phyloP scores from a whole-genome alignment of 2,113 vertebrate species.

The Bettongia penicillata region DNA sequence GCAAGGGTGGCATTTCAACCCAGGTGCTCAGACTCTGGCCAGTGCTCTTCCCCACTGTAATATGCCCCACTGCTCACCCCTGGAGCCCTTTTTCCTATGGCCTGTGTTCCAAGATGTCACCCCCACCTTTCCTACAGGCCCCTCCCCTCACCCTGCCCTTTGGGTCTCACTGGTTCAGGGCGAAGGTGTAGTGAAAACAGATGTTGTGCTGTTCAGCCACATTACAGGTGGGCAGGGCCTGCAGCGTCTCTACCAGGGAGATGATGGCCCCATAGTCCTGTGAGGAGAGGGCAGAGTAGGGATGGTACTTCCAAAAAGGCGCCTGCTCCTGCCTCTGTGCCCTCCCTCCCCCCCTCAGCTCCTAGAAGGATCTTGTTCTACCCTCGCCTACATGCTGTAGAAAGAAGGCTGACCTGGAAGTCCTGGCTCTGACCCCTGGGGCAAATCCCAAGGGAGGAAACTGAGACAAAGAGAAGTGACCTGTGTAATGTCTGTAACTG shows the following conservation, averaged over 20 bases:
- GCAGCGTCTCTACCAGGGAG: conserved; percentile 91
- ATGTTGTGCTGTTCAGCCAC: conserved; percentile 89
- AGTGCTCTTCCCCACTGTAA: too few species aligned
- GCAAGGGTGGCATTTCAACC: background rate
- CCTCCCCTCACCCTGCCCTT: background rate
- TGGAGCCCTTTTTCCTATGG: background rate
- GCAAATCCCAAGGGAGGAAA: background rate
- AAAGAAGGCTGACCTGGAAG: background rate
- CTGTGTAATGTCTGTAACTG: background rate
- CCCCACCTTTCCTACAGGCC: background rate
- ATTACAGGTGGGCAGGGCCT: conserved; percentile 88
- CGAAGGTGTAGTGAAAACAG: conserved; percentile 94
- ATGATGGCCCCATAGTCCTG: conserved; percentile 92
- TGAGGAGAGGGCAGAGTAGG: fast-evolving
- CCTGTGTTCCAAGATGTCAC: background rate
- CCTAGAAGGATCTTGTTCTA: background rate
- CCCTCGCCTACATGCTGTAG: too few species aligned
- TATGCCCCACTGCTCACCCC: background rate
- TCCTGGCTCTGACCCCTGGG: background rate
- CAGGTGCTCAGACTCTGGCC: background rate
- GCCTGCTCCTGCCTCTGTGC: background rate
- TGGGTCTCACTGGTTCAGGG: conserved; percentile 89
- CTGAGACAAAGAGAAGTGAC: background rate
- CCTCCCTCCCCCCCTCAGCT: fast-evolving
- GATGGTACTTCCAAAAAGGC: background rate